Conservation (phyloP, 2,888 invertebrate species). For the Arctia plantaginis region DNA sequence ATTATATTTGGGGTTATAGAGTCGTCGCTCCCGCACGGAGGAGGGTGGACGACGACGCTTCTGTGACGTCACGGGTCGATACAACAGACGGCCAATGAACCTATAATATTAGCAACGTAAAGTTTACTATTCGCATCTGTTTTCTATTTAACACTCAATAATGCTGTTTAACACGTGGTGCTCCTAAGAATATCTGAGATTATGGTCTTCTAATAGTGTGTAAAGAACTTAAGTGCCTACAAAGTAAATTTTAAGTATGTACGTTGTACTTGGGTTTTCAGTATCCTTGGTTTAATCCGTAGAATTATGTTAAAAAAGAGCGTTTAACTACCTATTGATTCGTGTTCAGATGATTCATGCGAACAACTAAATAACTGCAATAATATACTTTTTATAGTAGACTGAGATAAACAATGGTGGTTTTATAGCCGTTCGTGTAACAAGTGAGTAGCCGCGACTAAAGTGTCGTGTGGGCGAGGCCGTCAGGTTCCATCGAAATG, state of each 20-base stretch:
- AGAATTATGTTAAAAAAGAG: background rate
- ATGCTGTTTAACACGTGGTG: conserved; percentile 2
- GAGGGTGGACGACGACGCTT: conserved; percentile 38
- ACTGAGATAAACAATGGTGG: conserved; percentile 19
- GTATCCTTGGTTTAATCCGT: background rate
- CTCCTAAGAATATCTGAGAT: conserved; percentile 5
- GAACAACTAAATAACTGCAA: conserved; percentile 26
- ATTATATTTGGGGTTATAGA: conserved; percentile 15
- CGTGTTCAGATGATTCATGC: conserved; percentile 34
- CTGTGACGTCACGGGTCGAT: conserved; percentile 70
- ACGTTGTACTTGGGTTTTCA: background rate
- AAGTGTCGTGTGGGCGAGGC: conserved; percentile 58
- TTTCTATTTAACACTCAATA: conserved; percentile 7
- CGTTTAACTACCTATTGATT: conserved; percentile 10
- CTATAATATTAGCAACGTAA: conserved; percentile 59
- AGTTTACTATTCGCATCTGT: conserved; percentile 41
- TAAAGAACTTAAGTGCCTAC: background rate
- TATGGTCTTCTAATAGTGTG: background rate
- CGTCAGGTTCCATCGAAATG: conserved; percentile 57
- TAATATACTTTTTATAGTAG: conserved; percentile 25
- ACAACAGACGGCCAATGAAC: conserved; percentile 69
- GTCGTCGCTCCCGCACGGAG: conserved; percentile 30
- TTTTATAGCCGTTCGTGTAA: conserved; percentile 29
- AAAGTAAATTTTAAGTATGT: background rate
- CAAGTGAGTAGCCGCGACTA: conserved; percentile 18